A percentile compares a stretch with the other conserved stretches of the same genome.
Evolutionary conservation across 2,888 invertebrate species (phyloP).

Genomic region (Neria commutata): DNA sequence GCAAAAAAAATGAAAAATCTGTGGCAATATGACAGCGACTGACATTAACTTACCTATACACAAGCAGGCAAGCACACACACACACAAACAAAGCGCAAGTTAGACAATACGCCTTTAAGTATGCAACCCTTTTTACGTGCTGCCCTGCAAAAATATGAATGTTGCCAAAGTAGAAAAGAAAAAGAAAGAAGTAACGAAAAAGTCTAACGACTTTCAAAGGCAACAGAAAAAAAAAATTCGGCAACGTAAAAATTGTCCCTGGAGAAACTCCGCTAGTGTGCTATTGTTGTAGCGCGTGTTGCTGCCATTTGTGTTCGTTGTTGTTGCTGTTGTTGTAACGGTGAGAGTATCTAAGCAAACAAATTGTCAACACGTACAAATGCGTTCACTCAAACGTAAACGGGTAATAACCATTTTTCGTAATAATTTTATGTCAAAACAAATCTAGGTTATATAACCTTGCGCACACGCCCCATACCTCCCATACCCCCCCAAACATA

Average conservation of each 20-base stretch:
- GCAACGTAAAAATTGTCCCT: not conserved
- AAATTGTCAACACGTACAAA: conserved; percentile 59
- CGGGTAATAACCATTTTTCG: conserved; percentile 58
- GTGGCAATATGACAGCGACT: conserved; percentile 14
- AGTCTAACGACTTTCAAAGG: not conserved
- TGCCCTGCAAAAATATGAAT: not conserved
- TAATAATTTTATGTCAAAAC: conserved; percentile 55
- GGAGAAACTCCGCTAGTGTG: not conserved
- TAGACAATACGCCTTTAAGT: not conserved
- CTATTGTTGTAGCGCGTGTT: conserved; percentile 15
- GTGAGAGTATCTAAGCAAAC: conserved; percentile 50
- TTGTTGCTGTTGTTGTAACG: conserved; percentile 32
- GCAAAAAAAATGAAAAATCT: conserved; percentile 7
- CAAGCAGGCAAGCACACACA: no score
- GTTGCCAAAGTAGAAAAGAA: not conserved
- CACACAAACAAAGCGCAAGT: not conserved
- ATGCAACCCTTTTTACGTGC: not conserved
- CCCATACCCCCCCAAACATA: not conserved
- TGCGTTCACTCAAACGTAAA: conserved; percentile 58
- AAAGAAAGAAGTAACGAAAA: not conserved
- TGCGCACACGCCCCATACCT: no score
- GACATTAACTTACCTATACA: conserved; percentile 4
- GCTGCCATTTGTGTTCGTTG: conserved; percentile 30
- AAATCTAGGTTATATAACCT: conserved; percentile 51
- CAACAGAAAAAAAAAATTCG: not conserved